These are phyloP conservation scores for Pterostichus madidus DNA, from an alignment of 2,888 invertebrate genomes.

Conservation along the genomic window DNA sequence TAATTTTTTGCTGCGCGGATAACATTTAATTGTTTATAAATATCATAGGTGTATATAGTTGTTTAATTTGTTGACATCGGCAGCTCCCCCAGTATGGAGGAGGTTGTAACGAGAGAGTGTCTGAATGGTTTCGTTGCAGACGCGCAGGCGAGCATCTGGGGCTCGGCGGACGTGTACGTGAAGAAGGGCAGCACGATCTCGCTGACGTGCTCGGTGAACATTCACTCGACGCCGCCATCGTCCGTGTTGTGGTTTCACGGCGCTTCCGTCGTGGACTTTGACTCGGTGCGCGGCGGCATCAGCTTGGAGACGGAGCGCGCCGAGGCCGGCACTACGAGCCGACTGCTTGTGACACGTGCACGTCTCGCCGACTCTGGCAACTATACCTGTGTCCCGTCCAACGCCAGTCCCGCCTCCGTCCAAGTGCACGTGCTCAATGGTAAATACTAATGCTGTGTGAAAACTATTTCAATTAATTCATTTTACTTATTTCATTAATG, in stretches of 20 bases:
- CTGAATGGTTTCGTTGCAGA: conserved; percentile 77
- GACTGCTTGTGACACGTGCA: conserved; percentile 90
- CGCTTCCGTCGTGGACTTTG: conserved; percentile 88
- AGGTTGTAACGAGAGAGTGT: no score
- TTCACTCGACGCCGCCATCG: conserved; percentile 88
- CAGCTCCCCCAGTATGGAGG: no score
- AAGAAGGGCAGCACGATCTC: conserved; percentile 95
- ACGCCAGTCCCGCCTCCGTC: conserved; percentile 90
- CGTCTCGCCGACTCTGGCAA: conserved; percentile 91
- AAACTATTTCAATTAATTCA: no score
- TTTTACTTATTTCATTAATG: no score
- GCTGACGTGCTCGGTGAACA: conserved; percentile 91
- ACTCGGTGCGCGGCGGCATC: conserved; percentile 91
- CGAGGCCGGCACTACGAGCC: conserved; percentile 89
- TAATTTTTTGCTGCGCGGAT: no score
- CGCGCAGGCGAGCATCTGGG: conserved; percentile 91
- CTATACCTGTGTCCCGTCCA: conserved; percentile 93
- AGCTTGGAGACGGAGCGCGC: conserved; percentile 92
- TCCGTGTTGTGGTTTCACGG: conserved; percentile 91
- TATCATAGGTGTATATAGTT: no score
- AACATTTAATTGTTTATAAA: no score
- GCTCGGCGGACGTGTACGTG: conserved; percentile 92
- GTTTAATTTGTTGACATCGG: no score
- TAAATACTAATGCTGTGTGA: conserved; percentile 73
- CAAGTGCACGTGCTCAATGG: conserved; percentile 92